Evolutionary conservation across 2,888 invertebrate species (phyloP).

Genomic region (Metacarcinus magister): DNA sequence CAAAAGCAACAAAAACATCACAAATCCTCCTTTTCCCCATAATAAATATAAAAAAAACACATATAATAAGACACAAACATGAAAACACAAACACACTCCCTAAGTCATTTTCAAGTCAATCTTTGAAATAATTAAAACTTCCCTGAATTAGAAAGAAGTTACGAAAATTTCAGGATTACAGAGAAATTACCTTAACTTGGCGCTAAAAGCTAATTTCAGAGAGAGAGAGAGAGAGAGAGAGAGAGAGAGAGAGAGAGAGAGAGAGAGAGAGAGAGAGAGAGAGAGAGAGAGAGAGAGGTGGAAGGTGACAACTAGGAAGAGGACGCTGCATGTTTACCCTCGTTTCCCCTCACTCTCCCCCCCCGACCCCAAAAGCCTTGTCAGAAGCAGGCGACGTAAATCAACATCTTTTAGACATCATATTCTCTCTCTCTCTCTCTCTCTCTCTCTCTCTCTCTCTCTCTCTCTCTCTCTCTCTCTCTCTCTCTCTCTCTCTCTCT

Average conservation of each 20-base stretch:
- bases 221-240: slow-evolving; percentile 49
- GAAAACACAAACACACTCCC: too few relatives aligned
- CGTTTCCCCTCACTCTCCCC: slow-evolving; percentile 26
- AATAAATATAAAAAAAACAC: too few relatives aligned
- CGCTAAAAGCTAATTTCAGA: not conserved
- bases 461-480: not conserved
- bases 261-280: slow-evolving; percentile 26
- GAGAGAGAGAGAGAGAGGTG: not conserved
- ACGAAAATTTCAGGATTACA: not conserved
- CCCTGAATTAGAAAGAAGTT: not conserved
- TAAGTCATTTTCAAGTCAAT: too few relatives aligned
- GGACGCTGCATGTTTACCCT: not conserved
- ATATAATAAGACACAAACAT: too few relatives aligned
- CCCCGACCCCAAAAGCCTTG: too few relatives aligned
- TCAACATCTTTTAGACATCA: slow-evolving; percentile 17
- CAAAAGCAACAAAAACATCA: not conserved
- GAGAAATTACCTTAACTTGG: not conserved
- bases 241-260: slow-evolving; percentile 26
- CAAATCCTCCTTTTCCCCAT: not conserved
- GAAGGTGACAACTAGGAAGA: not conserved
- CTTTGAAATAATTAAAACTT: not conserved
- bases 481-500: slow-evolving; percentile 14
- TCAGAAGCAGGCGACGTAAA: not conserved
- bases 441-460: too few relatives aligned
- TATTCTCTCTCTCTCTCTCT: too few relatives aligned